phyloP scores from a whole-genome alignment of 2,888 invertebrate species.

The Orthosia cruda region DNA sequence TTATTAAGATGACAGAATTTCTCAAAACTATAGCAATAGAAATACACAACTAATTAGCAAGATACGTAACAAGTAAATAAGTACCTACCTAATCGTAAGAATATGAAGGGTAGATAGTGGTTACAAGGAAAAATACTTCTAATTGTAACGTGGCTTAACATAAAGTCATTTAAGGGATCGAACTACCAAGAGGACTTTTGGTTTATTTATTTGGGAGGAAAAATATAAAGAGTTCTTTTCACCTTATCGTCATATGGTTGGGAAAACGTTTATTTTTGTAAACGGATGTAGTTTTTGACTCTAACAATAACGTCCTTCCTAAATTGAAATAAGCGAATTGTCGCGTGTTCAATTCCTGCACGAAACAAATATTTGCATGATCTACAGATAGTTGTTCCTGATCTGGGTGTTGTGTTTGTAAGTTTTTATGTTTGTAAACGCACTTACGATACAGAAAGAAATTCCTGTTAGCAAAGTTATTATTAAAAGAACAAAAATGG shows the following conservation, averaged over 20 bases:
- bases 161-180: conserved; percentile 25
- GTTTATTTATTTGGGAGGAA: conserved; percentile 15
- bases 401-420: too few species aligned
- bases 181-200: background rate
- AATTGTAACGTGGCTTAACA: conserved; percentile 42
- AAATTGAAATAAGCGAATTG: background rate
- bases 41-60: conserved; percentile 1
- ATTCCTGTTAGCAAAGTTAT: too few species aligned
- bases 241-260: background rate
- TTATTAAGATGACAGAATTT: background rate
- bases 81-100: background rate
- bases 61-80: background rate
- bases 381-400: too few species aligned
- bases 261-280: background rate
- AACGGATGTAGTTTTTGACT: background rate
- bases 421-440: too few species aligned
- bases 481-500: too few species aligned
- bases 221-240: background rate
- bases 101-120: background rate
- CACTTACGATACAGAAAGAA: too few species aligned
- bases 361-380: too few species aligned
- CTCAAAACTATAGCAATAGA: background rate
- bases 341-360: too few species aligned
- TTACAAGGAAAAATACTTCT: conserved; percentile 33
- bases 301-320: background rate